Conservation (phyloP, 2,888 invertebrate genomes). For the Pollenia griseotomentosa region DNA sequence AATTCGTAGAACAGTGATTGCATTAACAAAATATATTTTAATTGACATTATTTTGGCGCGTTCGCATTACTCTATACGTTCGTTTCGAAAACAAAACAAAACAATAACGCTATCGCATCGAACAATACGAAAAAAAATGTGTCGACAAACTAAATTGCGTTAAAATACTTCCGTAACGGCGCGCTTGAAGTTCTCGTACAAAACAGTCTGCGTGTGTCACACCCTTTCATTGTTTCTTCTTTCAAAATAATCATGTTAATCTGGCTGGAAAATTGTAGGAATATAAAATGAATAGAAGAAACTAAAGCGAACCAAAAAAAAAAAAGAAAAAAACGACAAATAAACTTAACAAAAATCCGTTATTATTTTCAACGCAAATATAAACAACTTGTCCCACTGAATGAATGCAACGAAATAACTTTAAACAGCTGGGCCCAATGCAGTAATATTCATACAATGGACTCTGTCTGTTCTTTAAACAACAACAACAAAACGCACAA, state of each 20-base stretch:
- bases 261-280: constrained; percentile 69
- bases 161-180: constrained; percentile 74
- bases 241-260: constrained; percentile 71
- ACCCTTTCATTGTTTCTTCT: constrained; percentile 65
- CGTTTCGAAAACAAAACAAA: constrained; percentile 12
- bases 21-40: constrained; percentile 32
- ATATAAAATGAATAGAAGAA: constrained; percentile 55
- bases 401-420: constrained; percentile 72
- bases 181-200: constrained; percentile 60
- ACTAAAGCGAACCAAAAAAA: constrained; percentile 37
- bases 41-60: constrained; percentile 55
- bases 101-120: constrained; percentile 12
- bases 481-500: constrained; percentile 7
- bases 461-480: constrained; percentile 46
- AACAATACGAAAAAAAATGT: constrained; percentile 33
- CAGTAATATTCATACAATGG: constrained; percentile 59
- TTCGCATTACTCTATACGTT: constrained; percentile 45
- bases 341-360: constrained; percentile 64
- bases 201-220: constrained; percentile 65
- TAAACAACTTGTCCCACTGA: constrained; percentile 72
- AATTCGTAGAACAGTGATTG: constrained; percentile 35
- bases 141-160: constrained; percentile 63
- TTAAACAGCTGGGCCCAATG: constrained; percentile 71
- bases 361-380: constrained; percentile 70
- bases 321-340: constrained; percentile 36